Evolutionary conservation across 2,797 vertebrate genomes (phyloP).

Genomic region (Chelonia mydas): DNA sequence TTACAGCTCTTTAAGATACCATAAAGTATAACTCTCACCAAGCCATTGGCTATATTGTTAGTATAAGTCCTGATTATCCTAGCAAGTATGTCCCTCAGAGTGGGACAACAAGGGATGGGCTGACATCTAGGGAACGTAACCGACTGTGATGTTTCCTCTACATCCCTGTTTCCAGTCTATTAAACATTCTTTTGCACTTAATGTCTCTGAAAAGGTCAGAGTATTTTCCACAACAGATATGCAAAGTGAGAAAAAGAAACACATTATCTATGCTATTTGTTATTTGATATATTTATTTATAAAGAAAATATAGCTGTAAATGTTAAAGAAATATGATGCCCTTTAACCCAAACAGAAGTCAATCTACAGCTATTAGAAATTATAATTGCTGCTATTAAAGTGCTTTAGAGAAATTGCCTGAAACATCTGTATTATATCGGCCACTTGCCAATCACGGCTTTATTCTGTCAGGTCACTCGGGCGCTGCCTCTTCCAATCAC

Average conservation of each 20-base stretch:
- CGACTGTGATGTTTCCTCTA: slow-evolving; percentile 79
- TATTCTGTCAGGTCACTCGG: slow-evolving; percentile 92
- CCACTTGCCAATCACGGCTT: slow-evolving; percentile 92
- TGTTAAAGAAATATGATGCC: slow-evolving; percentile 80
- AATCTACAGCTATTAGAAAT: slow-evolving; percentile 83
- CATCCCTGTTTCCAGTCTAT: slow-evolving; percentile 79
- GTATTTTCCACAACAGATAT: slow-evolving; percentile 82
- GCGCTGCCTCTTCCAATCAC: slow-evolving; percentile 93
- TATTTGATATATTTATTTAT: slow-evolving; percentile 84
- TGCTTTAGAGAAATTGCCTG: slow-evolving; percentile 86
- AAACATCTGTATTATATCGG: slow-evolving; percentile 86
- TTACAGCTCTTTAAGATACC: slow-evolving; percentile 70
- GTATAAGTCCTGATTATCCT: slow-evolving; percentile 63
- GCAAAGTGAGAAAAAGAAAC: slow-evolving; percentile 82
- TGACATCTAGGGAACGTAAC: slow-evolving; percentile 77
- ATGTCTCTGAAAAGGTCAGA: slow-evolving; percentile 80
- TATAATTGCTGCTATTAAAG: slow-evolving; percentile 85
- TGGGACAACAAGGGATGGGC: slow-evolving; percentile 55
- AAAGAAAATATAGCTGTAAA: slow-evolving; percentile 83
- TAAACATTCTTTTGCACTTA: slow-evolving; percentile 82
- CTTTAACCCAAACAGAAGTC: slow-evolving; percentile 80
- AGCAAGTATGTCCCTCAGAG: slow-evolving; percentile 62
- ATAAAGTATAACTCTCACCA: slow-evolving; percentile 53
- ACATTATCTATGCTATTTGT: slow-evolving; percentile 81
- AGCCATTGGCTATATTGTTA: slow-evolving; percentile 68